Conservation (phyloP, 2,888 invertebrate species). For the Pharmacophagus antenor region DNA sequence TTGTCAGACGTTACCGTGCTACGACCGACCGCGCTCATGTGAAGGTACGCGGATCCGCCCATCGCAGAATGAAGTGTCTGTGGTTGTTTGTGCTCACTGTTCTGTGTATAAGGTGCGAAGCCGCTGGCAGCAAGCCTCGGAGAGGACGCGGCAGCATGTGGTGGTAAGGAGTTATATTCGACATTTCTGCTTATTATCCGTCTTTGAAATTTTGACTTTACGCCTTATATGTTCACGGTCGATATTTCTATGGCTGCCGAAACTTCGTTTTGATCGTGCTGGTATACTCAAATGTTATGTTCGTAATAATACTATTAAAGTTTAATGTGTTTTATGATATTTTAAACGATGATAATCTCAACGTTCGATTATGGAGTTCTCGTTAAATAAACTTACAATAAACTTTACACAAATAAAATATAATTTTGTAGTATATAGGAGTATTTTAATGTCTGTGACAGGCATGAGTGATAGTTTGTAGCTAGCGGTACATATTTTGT, state of each 20-base stretch:
- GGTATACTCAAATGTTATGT: neutral
- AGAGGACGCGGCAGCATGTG: conserved; percentile 94
- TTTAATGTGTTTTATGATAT: too few relatives aligned
- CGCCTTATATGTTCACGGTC: conserved; percentile 12
- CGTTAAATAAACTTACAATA: too few relatives aligned
- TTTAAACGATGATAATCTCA: too few relatives aligned
- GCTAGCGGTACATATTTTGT: neutral
- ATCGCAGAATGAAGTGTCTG: conserved; percentile 76
- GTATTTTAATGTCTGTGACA: too few relatives aligned
- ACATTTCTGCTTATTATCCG: conserved; percentile 29
- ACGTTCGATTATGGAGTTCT: too few relatives aligned
- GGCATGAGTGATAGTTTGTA: neutral
- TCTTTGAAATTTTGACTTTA: conserved; percentile 23
- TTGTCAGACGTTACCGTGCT: conserved; percentile 65
- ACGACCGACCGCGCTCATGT: conserved; percentile 70
- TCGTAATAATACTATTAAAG: neutral
- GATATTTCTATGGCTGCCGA: conserved; percentile 11
- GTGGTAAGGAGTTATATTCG: conserved; percentile 85
- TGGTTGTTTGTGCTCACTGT: conserved; percentile 79
- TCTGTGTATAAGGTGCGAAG: conserved; percentile 73
- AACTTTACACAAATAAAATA: too few relatives aligned
- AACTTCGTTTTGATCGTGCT: neutral
- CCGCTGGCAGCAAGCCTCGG: conserved; percentile 83
- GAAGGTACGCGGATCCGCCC: conserved; percentile 60
- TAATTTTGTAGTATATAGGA: too few relatives aligned